Evolutionary conservation across 2,797 vertebrate genomes (phyloP).

Genomic region (Macropus fuliginosus): DNA sequence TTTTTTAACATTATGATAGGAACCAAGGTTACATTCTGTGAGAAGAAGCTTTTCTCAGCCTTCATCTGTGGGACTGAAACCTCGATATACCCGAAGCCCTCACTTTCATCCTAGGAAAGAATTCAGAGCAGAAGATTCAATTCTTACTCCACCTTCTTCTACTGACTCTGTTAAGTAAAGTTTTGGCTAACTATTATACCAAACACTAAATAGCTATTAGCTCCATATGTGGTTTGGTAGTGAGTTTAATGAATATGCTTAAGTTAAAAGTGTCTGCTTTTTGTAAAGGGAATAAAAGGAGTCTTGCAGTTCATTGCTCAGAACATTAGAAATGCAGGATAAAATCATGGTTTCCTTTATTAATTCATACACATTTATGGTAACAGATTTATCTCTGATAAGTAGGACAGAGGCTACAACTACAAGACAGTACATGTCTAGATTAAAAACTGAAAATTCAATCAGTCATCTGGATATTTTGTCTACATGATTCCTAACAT

Average conservation of each 20-base stretch:
- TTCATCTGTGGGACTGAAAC: slow-evolving; percentile 77
- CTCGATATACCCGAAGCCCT: slow-evolving; percentile 71
- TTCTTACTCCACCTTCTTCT: slow-evolving; percentile 73
- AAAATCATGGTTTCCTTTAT: slow-evolving; percentile 77
- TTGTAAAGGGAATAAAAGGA: slow-evolving; percentile 63
- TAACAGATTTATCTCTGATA: slow-evolving; percentile 67
- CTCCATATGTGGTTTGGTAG: slow-evolving; percentile 60
- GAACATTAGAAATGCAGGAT: slow-evolving; percentile 58
- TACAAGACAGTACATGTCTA: slow-evolving; percentile 44
- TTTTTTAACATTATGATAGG: slow-evolving; percentile 80
- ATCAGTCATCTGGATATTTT: slow-evolving; percentile 40
- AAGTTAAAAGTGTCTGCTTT: slow-evolving; percentile 70
- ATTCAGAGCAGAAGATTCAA: slow-evolving; percentile 78
- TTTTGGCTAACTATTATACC: slow-evolving; percentile 65
- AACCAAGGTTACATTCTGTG: slow-evolving; percentile 79
- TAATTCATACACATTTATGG: slow-evolving; percentile 58
- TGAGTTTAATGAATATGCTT: slow-evolving; percentile 54
- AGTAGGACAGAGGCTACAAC: slow-evolving; percentile 23
- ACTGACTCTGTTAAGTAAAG: slow-evolving; percentile 78
- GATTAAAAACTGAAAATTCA: slow-evolving; percentile 45
- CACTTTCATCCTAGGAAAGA: slow-evolving; percentile 77
- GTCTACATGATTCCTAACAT: slow-evolving; percentile 35
- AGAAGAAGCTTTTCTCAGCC: slow-evolving; percentile 80
- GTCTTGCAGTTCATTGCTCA: slow-evolving; percentile 47
- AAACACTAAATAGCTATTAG: slow-evolving; percentile 56